Evolutionary conservation across 2,888 invertebrate genomes (phyloP).

Genomic region (Orthonychiurus folsomi): DNA sequence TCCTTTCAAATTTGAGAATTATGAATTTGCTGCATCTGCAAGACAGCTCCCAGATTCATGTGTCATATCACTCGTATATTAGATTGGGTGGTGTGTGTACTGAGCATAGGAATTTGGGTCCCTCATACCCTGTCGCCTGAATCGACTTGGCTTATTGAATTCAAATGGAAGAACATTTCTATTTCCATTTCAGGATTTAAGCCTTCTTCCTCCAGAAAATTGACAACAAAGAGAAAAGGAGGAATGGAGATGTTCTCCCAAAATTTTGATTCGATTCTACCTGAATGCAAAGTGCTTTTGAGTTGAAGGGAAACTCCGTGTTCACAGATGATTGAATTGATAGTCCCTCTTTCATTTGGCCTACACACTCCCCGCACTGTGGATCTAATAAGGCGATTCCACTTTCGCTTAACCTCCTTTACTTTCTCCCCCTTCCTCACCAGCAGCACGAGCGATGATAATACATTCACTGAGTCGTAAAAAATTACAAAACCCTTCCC

Average conservation of each 20-base stretch:
- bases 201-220: not conserved
- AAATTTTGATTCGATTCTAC: not conserved
- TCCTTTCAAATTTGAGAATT: too few relatives aligned
- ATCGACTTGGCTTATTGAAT: not conserved
- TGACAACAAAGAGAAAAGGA: not conserved
- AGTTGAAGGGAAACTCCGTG: not conserved
- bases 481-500: too few relatives aligned
- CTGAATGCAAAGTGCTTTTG: not conserved
- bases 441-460: not conserved
- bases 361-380: too few relatives aligned
- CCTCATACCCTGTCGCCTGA: not conserved
- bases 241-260: not conserved
- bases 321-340: slow-evolving; percentile 1
- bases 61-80: too few relatives aligned
- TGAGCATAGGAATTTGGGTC: too few relatives aligned
- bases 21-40: too few relatives aligned
- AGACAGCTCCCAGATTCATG: too few relatives aligned
- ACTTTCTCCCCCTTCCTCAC: not conserved
- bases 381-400: too few relatives aligned
- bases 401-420: too few relatives aligned
- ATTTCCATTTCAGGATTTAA: not conserved
- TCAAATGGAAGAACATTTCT: not conserved
- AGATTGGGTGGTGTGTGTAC: too few relatives aligned
- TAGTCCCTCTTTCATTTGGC: too few relatives aligned
- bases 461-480: not conserved